phyloP scores from a whole-genome alignment of 2,797 vertebrate species.

The Mastacembelus armatus region DNA sequence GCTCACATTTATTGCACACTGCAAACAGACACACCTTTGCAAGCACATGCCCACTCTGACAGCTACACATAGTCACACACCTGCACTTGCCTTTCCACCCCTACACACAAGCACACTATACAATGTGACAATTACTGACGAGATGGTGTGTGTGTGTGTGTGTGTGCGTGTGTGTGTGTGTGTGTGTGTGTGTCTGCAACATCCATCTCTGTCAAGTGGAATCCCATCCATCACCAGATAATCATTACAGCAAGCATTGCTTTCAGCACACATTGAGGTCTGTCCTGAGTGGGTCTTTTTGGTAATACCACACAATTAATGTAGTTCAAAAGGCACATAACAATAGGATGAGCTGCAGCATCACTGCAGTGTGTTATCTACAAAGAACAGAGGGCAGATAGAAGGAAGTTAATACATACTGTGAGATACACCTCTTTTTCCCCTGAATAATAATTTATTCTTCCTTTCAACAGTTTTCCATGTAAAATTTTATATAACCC shows the following conservation, averaged over 20 bases:
- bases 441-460: no score
- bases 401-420: neutral
- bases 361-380: slow-evolving; percentile 22
- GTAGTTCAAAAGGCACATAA: slow-evolving; percentile 24
- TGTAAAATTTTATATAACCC: neutral
- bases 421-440: neutral
- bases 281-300: slow-evolving; percentile 25
- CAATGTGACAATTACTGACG: slow-evolving; percentile 35
- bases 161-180: slow-evolving; percentile 1
- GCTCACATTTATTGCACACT: slow-evolving; percentile 5
- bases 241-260: slow-evolving; percentile 56
- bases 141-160: slow-evolving; percentile 8
- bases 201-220: slow-evolving; percentile 51
- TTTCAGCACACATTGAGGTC: slow-evolving; percentile 60
- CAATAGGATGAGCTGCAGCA: slow-evolving; percentile 27
- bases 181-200: slow-evolving; percentile 3
- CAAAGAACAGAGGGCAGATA: slow-evolving; percentile 23
- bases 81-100: slow-evolving; percentile 1
- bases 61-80: slow-evolving; percentile 7
- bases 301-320: slow-evolving; percentile 62
- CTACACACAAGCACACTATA: slow-evolving; percentile 6
- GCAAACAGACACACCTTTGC: slow-evolving; percentile 35
- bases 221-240: slow-evolving; percentile 57
- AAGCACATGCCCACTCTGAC: slow-evolving; percentile 1
- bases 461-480: neutral